Conservation (phyloP, 2,797 vertebrate genomes). For the Mus minutoides region DNA sequence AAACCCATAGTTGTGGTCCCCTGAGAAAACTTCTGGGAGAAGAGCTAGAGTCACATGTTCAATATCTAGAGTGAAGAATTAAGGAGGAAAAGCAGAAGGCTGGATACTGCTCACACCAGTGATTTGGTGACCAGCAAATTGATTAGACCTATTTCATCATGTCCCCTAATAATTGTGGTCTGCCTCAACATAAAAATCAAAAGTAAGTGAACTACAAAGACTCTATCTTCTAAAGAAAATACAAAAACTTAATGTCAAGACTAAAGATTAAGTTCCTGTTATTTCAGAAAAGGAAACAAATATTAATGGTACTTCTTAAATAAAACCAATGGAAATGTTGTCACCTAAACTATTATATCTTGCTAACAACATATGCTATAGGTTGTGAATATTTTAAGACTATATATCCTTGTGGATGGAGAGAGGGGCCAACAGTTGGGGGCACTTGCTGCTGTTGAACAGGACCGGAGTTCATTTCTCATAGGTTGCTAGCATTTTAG, state of each 20-base stretch:
- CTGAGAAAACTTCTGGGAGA: not conserved
- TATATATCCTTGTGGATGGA: not conserved
- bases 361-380: not conserved
- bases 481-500: no score
- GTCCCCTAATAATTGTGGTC: not conserved
- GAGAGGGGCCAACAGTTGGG: not conserved
- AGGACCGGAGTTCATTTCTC: not conserved
- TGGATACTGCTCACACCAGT: not conserved
- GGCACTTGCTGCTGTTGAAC: not conserved
- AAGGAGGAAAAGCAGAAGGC: not conserved
- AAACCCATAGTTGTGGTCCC: not conserved
- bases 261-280: not conserved
- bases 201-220: not conserved
- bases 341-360: not conserved
- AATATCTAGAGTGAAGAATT: not conserved
- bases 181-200: not conserved
- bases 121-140: not conserved
- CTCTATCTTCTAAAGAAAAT: not conserved
- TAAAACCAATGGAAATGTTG: not conserved
- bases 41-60: not conserved
- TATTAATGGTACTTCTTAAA: not conserved
- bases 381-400: not conserved
- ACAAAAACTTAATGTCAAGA: slow-evolving; percentile 1
- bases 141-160: not conserved
- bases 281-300: not conserved